Evolutionary conservation across 2,113 vertebrate species (phyloP).

Genomic region (Haemorhous mexicanus): DNA sequence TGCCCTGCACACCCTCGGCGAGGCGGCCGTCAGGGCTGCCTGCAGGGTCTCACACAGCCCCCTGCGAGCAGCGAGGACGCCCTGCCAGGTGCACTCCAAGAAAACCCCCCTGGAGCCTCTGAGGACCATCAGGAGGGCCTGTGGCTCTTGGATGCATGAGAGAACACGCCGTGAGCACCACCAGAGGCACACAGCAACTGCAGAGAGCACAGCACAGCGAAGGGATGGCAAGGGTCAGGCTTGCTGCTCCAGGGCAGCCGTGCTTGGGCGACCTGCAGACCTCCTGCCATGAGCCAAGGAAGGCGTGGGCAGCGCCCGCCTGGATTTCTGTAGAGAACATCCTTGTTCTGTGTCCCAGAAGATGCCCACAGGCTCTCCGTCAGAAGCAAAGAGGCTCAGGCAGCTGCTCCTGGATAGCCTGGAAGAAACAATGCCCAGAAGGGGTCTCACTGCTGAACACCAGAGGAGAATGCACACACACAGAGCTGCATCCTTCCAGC

Average conservation of each 20-base stretch:
- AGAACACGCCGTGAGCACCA: not conserved
- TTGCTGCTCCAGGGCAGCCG: not conserved
- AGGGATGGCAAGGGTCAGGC: too few relatives aligned
- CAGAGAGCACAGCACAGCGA: not conserved
- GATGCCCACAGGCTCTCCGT: not conserved
- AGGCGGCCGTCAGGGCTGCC: not conserved
- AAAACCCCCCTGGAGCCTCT: not conserved
- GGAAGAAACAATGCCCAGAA: not conserved
- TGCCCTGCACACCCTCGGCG: not conserved
- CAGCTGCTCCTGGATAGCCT: not conserved
- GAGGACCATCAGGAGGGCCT: not conserved
- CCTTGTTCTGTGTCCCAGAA: not conserved
- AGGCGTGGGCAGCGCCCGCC: too few relatives aligned
- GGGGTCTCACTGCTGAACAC: too few relatives aligned
- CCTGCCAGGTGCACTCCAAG: not conserved
- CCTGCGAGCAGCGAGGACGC: accelerated
- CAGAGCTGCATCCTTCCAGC: not conserved
- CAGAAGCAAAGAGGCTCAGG: too few relatives aligned
- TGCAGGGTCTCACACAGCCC: not conserved
- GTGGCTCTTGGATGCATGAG: too few relatives aligned
- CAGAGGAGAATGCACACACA: not conserved
- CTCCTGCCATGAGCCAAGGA: not conserved
- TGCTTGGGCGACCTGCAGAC: not conserved
- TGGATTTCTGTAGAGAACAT: not conserved
- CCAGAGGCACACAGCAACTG: not conserved